Conservation (phyloP, 2,113 vertebrate genomes). For the Oplegnathus fasciatus region DNA sequence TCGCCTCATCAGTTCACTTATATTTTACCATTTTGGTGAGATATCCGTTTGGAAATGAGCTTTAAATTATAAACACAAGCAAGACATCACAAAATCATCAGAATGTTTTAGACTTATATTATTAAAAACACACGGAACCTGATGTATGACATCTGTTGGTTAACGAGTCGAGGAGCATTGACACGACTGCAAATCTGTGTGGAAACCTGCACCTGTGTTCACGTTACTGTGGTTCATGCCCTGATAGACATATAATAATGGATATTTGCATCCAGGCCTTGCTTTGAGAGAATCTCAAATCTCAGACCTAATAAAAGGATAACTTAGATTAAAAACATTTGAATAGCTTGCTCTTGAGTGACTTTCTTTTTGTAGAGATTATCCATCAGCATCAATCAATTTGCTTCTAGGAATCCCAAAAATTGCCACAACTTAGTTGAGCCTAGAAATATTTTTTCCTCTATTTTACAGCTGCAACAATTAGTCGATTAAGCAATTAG, state of each 20-base stretch:
- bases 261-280: neutral
- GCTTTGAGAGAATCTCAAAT: neutral
- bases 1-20: neutral
- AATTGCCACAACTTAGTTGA: too few relatives aligned
- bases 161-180: neutral
- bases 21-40: too few relatives aligned
- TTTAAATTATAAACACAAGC: too few relatives aligned
- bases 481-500: too few relatives aligned
- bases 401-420: neutral
- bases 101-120: rapidly evolving
- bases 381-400: neutral
- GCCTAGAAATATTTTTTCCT: neutral
- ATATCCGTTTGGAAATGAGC: neutral
- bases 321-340: too few relatives aligned
- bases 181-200: constrained; percentile 50
- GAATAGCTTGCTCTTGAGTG: neutral
- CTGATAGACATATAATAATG: too few relatives aligned
- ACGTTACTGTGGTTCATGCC: too few relatives aligned
- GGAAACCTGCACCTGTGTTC: too few relatives aligned
- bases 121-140: neutral
- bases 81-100: rapidly evolving
- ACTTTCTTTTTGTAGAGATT: neutral
- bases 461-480: too few relatives aligned
- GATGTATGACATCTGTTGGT: neutral
- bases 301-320: neutral